Base-by-base conservation (phyloP, 2,113 vertebrate species). In the Zosterops hypoxanthus region DNA sequence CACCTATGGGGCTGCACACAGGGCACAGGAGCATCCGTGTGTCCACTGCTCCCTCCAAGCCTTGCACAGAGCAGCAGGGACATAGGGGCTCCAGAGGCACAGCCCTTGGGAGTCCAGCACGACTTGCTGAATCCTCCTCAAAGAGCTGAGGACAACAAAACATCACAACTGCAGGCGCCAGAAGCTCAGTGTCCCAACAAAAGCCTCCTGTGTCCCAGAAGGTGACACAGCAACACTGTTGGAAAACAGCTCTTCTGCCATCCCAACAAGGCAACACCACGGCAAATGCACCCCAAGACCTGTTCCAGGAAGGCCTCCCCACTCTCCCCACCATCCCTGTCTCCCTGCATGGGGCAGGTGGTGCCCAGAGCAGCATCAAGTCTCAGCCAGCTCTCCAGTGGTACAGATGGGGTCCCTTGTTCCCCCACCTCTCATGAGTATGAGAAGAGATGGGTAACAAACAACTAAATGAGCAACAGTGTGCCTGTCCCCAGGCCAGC, bases 161-260 rank as follows among this genome's bases (percentile, higher is more conserved):
- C 28, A 69, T 47, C 60, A 41, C 72, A 73, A 19, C 26, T 23
- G 17, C 56, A 87, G 50, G 24, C 36, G 14, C 29, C 29, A 44
- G 24, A n/a, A 53, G 71, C 56, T 73, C 78, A 90, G 46, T 66
- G 70, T 76, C 94, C 97, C 95, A 81, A 93, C 75, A 96, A 97
- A 92, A 79, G 84, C 57, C 94, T 63, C 18, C 21, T 42, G 5
- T 5, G n/a, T 79, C 39, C 64, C 72, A 80, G 63, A 46, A 76
- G 47, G 36, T 34, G 44, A 59, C 24, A 80, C 29, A 49, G 23
- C 47, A 49, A 49, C 47, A 24, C 47, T 49, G 13, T 19, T 24
- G 34, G 29, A 28, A 41, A 76, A 79, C 18, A 84, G 70, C 49
- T 57, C 53, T 93, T 73, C 78, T 79, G 47, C 47, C 11, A 18